Conservation (phyloP, 37 sponge, comb jelly and placozoan genomes). For the Mnemiopsis leidyi region DNA sequence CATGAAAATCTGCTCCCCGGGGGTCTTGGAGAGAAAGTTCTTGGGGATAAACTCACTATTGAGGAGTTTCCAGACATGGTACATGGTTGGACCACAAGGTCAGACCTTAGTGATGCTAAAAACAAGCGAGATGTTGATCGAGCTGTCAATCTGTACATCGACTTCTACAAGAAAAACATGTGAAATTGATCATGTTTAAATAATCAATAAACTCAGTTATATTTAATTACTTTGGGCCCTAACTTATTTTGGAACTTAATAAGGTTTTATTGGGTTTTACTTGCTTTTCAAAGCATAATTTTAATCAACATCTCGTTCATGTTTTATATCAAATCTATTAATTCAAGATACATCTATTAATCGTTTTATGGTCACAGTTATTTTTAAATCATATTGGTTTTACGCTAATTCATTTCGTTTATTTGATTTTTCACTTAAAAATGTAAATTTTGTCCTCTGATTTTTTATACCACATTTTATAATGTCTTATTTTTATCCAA, state of each 20-base stretch:
- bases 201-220: neutral
- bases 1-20: constrained; percentile 8
- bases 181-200: neutral
- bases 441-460: no score
- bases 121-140: constrained; percentile 39
- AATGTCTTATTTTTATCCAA: no score
- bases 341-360: no score
- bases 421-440: no score
- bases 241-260: neutral
- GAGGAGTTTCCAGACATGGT: constrained; percentile 60
- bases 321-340: no score
- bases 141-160: neutral
- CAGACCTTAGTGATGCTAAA: neutral
- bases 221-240: neutral
- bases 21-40: constrained; percentile 13
- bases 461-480: no score
- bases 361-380: no score
- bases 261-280: neutral
- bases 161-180: neutral
- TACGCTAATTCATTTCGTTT: no score
- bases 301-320: no score
- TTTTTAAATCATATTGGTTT: no score
- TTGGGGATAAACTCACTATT: neutral
- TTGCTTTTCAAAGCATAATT: neutral
- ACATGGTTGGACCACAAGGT: constrained; percentile 32